phyloP scores from a whole-genome alignment of 2,113 vertebrate species.

The Tonatia bakeri region DNA sequence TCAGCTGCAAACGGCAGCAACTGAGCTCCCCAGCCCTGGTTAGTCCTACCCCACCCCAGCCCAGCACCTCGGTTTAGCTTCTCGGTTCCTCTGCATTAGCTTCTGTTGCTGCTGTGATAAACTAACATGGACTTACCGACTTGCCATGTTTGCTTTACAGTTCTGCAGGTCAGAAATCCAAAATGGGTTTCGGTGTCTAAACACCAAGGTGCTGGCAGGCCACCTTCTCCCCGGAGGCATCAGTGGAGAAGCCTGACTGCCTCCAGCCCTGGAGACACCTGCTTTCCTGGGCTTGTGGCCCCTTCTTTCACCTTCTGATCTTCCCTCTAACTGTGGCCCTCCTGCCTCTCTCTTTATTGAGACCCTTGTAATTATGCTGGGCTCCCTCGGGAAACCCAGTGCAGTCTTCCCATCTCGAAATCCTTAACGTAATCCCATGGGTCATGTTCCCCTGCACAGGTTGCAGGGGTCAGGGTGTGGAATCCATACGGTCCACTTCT shows the following conservation, averaged over 20 bases:
- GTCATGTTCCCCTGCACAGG: not conserved
- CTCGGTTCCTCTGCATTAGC: not conserved
- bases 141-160: not conserved
- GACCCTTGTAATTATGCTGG: not conserved
- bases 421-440: not conserved
- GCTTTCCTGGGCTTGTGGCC: not conserved
- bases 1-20: not conserved
- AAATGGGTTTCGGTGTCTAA: not conserved
- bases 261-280: not conserved
- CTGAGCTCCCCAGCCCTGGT: not conserved
- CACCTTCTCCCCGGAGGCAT: not conserved
- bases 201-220: not conserved
- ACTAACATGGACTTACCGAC: not conserved
- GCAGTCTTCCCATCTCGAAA: not conserved
- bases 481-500: not conserved
- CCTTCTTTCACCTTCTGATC: not conserved
- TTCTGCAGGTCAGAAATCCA: not conserved
- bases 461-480: not conserved
- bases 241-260: not conserved
- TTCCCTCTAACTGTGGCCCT: not conserved
- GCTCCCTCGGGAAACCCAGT: not conserved
- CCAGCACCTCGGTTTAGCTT: not conserved
- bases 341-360: not conserved
- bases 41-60: not conserved
- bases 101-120: not conserved